Evolutionary conservation across 1,140 invertebrate species (phyloP), one percentile per base, ranked within the genome.

Genomic region (Megalopta genalis): DNA sequence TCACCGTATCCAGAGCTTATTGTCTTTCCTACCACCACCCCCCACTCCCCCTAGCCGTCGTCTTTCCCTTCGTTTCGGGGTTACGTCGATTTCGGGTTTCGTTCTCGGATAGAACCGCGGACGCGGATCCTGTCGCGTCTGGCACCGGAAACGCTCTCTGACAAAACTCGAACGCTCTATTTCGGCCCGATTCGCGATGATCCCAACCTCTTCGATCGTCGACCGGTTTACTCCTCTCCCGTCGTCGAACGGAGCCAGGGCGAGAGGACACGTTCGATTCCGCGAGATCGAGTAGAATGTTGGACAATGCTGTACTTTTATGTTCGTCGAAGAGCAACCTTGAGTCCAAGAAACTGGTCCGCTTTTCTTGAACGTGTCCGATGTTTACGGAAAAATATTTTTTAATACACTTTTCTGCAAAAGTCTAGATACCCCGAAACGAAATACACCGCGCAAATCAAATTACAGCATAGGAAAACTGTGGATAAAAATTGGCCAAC

Each of bases 1-100:
- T 74, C 83, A 52, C 73, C 52, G 69, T 82, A 75, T 83, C 68
- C 62, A 16, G 32, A 67, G 83, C 82, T 89, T 86, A 87, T 89
- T 88, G 86, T 87, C 84, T 87, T 82, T 85, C 27, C 71, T 66
- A 25, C 37, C 42, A 23, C 52, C 39, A 0, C 6, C 63, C 7
- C 37, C 32, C 14, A 32, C 2, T 0, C 62, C 42, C 18, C 21
- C 23, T 12, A 1, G 0, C 60, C 25, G 60, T 5, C 60, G 60
- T 57, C 18, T 57, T 57, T 21, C 54, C 18, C n/a, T 57, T 21
- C 54, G 32, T 32, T 21, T 46, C 42, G 42, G 42, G 68, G 69
- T 77, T 69, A n/a, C 65, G 39, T 70, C 60, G 83, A 74, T 83
- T 74, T 66, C 68, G 57, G 81, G 76, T 76, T 74, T 80, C 46